phyloP scores from a whole-genome alignment of 2,888 invertebrate species.

The Hoplodrina ambigua region DNA sequence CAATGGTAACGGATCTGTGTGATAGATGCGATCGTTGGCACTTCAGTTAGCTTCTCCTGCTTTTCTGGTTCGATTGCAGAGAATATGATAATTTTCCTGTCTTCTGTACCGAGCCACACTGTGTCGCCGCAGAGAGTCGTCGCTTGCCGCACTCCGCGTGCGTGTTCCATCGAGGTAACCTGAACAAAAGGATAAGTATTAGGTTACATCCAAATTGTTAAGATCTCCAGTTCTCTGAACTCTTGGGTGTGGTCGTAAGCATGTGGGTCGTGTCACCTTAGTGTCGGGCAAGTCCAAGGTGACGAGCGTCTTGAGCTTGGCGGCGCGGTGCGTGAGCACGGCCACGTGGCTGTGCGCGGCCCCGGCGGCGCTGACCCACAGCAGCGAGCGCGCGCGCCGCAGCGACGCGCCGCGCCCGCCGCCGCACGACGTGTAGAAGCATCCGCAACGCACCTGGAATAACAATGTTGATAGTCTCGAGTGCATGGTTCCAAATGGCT shows the following conservation, averaged over 20 bases:
- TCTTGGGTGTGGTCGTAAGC: too few species aligned
- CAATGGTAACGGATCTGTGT: constrained; percentile 96
- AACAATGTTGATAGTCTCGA: neutral
- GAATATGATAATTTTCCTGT: constrained; percentile 94
- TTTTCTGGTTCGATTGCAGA: constrained; percentile 96
- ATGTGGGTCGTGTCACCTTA: constrained; percentile 83
- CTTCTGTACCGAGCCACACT: constrained; percentile 98
- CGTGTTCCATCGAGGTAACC: constrained; percentile 95
- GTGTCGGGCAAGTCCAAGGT: constrained; percentile 95
- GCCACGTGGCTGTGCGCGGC: constrained; percentile 94
- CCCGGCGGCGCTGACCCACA: constrained; percentile 97
- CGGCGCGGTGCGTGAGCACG: constrained; percentile 94
- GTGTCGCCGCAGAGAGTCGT: constrained; percentile 91
- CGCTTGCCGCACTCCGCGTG: constrained; percentile 92
- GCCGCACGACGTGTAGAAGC: constrained; percentile 93
- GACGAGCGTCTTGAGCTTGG: constrained; percentile 93
- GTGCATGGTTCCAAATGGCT: neutral
- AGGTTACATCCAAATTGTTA: neutral
- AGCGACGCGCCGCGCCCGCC: constrained; percentile 85
- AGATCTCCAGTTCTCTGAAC: too few species aligned
- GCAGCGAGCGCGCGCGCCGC: constrained; percentile 94
- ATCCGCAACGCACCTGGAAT: constrained; percentile 96
- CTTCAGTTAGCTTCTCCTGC: constrained; percentile 93
- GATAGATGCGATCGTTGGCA: constrained; percentile 92
- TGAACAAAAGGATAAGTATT: constrained; percentile 62